Evolutionary conservation across 2,888 invertebrate genomes (phyloP), one percentile per base, ranked within the genome.

Genomic region (Nymphalis c-album): DNA sequence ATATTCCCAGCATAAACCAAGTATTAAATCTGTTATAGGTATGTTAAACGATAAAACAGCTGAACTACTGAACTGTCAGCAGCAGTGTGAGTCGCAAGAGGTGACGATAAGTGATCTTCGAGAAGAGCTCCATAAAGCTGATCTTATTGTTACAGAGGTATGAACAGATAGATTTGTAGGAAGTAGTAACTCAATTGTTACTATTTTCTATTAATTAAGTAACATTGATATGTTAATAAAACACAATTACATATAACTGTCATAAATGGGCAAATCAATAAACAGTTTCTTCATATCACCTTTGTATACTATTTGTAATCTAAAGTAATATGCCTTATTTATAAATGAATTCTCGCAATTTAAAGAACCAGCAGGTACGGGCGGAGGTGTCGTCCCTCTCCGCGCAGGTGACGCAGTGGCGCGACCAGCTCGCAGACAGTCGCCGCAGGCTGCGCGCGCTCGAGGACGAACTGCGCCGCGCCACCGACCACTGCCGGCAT

Each of bases 71-170:
- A 66, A 72, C 20, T 62, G 73, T 40, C 79, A 78, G 48, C 72
- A 71, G n/a, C 72, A 75, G 53, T 78, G 79, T 55, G 75, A 73
- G 16, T 50, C 64, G 17, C 81, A 79, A 10, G 79, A 79, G 48
- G 64, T 64, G 2, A 74, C 77, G 4, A 76, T 81, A 17, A 48
- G 47, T 6, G 67, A 74, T 8, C 74, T 88, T 16, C 72, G 71
- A n/a, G 76, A 76, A 0, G 78, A 84, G 17, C 69, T 85, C 17
- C 71, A 75, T 10, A 79, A 76, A 22, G 74, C 81, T 0, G 78
- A 82, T 17, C 58, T 72, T 0, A 55, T 78, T 47, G 73, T 75
- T 7, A 77, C 81, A 68, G 83, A 87, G 80, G 89, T 88, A 67
- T 47, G 63, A 50, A 31, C 6, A 5, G 26, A 6, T 31, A 22